Evolutionary conservation across 2,113 vertebrate species (phyloP), one percentile per base, ranked within the genome.

Genomic region (Elachura formosa): DNA sequence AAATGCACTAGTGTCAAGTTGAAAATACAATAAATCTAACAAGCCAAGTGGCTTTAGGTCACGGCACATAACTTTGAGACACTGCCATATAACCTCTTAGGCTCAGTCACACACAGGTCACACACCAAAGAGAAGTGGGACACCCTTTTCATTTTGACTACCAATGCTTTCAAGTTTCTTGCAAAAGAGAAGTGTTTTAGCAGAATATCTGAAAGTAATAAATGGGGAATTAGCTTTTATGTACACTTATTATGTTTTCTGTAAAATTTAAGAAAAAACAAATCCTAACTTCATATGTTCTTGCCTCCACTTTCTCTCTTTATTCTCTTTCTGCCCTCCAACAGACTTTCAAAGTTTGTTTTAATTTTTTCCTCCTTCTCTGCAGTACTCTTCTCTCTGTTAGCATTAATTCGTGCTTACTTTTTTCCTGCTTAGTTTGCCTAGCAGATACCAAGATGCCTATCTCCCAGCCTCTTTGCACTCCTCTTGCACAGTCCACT

Each of bases 401-500:
- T 31, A 52, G 5, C 66, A 54, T 49, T 62, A 40, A 45, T 58
- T n/a, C 62, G 10, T 71, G 61, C 13, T 29, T 68, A 29, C 5
- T 20, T 73, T 84, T 86, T 23, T 15, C 38, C 38, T 74, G 4
- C 13, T 58, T 78, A 54, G 2, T 36, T 78, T 67, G 20, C 11
- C 5, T 34, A 64, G 25, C 14, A 74, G 38, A 62, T n/a, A 5
- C 38, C 69, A 84, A 14, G 4, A 11, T 40, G 22, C 0, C 0
- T 9, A 23, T 26, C 48, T 75, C 41, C 12, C 49, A 78, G 31
- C 4, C 24, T 66, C 26, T n/a, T 48, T 64, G 64, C 5, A 2
- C 8, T 66, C 2, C 9, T 63, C 40, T 54, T 0, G 0, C 38
- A 51, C 3, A 84, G 21, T 10, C 25, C 21, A 46, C 33, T 81